A percentile compares a stretch with the other conserved stretches of the same genome.
These are phyloP conservation scores for Myodes glareolus DNA, from an alignment of 2,113 vertebrate genomes.

Conservation along the genomic window DNA sequence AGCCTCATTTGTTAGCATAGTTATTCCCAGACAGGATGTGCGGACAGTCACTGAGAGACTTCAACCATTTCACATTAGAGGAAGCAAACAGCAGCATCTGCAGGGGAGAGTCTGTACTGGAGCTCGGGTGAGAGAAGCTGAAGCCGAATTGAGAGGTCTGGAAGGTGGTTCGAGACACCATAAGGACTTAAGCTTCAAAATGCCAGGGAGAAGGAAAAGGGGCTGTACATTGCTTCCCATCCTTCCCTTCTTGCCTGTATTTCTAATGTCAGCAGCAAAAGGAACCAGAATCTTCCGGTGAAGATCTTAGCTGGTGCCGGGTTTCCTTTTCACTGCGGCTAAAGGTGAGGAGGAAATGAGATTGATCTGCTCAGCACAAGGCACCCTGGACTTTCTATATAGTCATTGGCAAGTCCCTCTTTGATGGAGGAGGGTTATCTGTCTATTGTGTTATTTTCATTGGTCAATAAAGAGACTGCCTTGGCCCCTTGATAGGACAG, in stretches of 20 bases:
- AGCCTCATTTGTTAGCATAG: background rate
- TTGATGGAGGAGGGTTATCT: no score
- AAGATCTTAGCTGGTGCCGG: background rate
- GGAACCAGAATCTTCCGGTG: background rate
- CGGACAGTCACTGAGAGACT: background rate
- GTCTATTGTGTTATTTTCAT: no score
- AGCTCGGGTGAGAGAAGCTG: rapidly evolving
- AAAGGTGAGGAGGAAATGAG: background rate
- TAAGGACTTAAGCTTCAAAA: background rate
- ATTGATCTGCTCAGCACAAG: background rate
- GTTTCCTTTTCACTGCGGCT: background rate
- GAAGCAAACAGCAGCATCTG: background rate
- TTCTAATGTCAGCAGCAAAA: conserved; percentile 16
- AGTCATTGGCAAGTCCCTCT: background rate
- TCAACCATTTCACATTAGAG: background rate
- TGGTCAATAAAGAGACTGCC: no score
- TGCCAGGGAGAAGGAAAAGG: background rate
- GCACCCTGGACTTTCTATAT: background rate
- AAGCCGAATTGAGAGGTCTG: background rate
- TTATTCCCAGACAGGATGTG: background rate
- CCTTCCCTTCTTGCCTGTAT: background rate
- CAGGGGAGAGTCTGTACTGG: background rate
- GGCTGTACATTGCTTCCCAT: background rate
- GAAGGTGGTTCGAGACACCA: background rate
- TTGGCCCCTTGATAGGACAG: no score